Evolutionary conservation across 2,888 invertebrate species (phyloP).

Genomic region (Siphonodentalium dalli): DNA sequence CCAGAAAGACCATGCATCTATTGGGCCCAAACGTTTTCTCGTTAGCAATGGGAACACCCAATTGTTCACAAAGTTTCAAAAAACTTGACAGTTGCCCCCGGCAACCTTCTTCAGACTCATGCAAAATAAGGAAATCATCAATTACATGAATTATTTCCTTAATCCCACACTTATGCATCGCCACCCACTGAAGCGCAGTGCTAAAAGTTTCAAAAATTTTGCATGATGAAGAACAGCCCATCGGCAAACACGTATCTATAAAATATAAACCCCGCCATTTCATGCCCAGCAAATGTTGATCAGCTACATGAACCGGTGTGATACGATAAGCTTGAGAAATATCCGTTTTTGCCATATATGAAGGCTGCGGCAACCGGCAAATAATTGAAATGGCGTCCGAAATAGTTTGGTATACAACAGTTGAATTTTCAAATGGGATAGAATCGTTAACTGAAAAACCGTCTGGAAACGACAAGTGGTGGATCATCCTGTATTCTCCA

Average conservation of each 20-base stretch:
- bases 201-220: conserved; percentile 24
- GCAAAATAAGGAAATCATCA: no score
- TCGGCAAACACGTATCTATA: conserved; percentile 15
- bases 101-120: no score
- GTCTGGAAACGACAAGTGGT: conserved; percentile 16
- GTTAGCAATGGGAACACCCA: no score
- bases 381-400: conserved; percentile 12
- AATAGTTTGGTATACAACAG: conserved; percentile 13
- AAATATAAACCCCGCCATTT: conserved; percentile 13
- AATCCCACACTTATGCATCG: no score
- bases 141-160: no score
- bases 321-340: conserved; percentile 14
- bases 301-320: conserved; percentile 16
- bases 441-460: conserved; percentile 17
- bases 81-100: no score
- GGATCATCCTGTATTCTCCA: conserved; percentile 16
- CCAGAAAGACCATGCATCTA: no score
- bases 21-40: no score
- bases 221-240: conserved; percentile 12
- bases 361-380: not conserved
- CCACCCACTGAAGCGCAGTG: conserved; percentile 9
- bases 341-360: conserved; percentile 17
- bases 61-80: no score
- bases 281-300: conserved; percentile 20
- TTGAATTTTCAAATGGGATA: conserved; percentile 8